phyloP scores from a whole-genome alignment of 2,113 vertebrate genomes.

The Syrmaticus mikado region DNA sequence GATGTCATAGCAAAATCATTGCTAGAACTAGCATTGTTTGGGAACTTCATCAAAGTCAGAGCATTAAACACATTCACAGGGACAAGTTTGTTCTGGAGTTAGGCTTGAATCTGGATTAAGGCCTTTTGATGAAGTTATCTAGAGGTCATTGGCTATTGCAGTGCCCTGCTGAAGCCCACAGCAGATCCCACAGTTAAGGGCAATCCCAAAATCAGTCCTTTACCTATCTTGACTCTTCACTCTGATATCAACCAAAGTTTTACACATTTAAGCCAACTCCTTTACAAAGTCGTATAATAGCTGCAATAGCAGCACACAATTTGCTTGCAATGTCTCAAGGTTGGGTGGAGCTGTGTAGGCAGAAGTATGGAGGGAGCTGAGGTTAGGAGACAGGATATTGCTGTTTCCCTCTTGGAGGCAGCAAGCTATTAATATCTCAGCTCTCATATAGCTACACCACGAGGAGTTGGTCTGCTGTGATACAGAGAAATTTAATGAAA shows the following conservation, averaged over 20 bases:
- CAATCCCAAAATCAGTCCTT: neutral
- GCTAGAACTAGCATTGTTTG: neutral
- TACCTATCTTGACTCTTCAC: neutral
- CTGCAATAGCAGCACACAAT: neutral
- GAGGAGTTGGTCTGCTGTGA: neutral
- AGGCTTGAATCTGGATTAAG: neutral
- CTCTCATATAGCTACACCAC: neutral
- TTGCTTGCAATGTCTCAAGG: neutral
- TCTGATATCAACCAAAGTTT: neutral
- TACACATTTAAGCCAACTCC: neutral
- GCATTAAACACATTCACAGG: neutral
- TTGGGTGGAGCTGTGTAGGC: neutral
- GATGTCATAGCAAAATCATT: neutral
- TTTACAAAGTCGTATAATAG: neutral
- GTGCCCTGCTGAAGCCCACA: neutral
- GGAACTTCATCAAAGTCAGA: neutral
- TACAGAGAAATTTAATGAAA: neutral
- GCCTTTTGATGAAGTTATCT: neutral
- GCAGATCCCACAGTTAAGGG: neutral
- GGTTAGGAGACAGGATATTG: neutral
- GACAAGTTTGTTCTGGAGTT: neutral
- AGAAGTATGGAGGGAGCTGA: neutral
- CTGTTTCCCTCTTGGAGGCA: neutral
- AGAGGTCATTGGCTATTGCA: neutral
- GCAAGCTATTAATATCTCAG: neutral